Base-by-base conservation (phyloP, 2,888 invertebrate genomes). In the Ametastegia equiseti region DNA sequence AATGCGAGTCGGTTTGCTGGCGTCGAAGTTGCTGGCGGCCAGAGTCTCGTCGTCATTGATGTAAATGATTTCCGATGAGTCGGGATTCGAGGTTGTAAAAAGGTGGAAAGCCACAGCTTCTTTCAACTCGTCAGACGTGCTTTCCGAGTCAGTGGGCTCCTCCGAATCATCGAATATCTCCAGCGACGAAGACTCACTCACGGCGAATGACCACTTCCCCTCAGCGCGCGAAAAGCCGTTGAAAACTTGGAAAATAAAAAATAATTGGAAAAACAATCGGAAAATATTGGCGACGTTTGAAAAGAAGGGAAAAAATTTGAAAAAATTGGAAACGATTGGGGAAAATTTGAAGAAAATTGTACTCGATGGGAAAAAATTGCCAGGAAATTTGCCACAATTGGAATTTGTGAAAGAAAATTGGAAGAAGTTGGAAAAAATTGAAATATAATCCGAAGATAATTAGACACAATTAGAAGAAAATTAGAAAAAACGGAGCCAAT, bases 21-120 rank as follows among this genome's bases (percentile, higher is more conserved):
- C 15, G 57, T 80, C 42, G 80, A 80, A 80, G 39, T 80, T 5
- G 30, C 80, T 80, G 5, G 33, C 4, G 1, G 57, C 1, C 19
- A 80, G 27, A 39, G 71, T 27, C 1, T 71, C 42, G 69, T n/a
- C 27, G 42, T 80, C 80, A 1, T 73, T 9, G 3, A 73, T 1
- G 19, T 69, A 80, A 42, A 80, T 50, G 2, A 30, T 36, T 4
- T 75, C n/a, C 6, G 36, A 1, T 5, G 33, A 33, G 2, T 50
- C 45, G 15, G 50, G 50, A n/a, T 75, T 75, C n/a, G 45, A 75
- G 1, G 1, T 36, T 11, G 75, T 75, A 19, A 19, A n/a, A 5
- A 75, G 75, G 7, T 75, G 4, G 75, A 75, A 75, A 19, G n/a
- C 9, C 0, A 36, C 54, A 3, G n/a, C 36, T 1, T n/a, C 33